Base-by-base conservation (phyloP, 1,140 invertebrate species). In the Cydia splendana region DNA sequence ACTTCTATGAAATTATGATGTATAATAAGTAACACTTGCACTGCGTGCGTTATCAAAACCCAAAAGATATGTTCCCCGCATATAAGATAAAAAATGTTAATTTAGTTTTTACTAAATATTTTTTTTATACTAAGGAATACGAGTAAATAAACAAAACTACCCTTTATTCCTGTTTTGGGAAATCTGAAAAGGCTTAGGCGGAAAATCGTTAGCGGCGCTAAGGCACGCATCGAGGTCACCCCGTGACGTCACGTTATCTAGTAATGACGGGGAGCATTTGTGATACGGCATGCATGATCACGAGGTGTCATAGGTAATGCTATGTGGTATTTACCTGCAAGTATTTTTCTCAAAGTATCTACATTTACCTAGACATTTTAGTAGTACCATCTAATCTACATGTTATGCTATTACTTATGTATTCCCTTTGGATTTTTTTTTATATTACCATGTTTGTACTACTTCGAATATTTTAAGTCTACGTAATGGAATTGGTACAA, bases 201-300 rank as follows among this genome's bases (percentile, higher is more conserved):
- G 30, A 71, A 71, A 71, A 71, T 71, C 67, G 67, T 71, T 71
- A 71, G 67, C 53, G 53, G 53, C 57, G 18, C 57, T 20, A 62
- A 20, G 57, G 57, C 65, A 67, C 65, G 65, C 67, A 71, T 38
- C 38, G 67, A 71, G 67, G 67, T 71, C 67, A 71, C n/a, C 67
- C 30, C 30, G 67, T 38, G 67, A 71, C 67, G 67, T 71, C 67
- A 71, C 30, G 67, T 34, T 38, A 71, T 38, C 67, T 38, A 38
- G 30, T 71, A 71, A 71, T 45, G 67, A 38, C 67, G 30, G 30
- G n/a, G 67, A 71, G 34, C 67, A 71, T 71, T 71, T 71, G 67
- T 71, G 67, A 71, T 71, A 71, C 57, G 57, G 2, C 57, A n/a
- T 20, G 57, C 18, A 62, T 62, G 57, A 62, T 62, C 57, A n/a